These are phyloP conservation scores for Kryptolebias marmoratus DNA, from an alignment of 2,113 vertebrate species.

Conservation along the genomic window DNA sequence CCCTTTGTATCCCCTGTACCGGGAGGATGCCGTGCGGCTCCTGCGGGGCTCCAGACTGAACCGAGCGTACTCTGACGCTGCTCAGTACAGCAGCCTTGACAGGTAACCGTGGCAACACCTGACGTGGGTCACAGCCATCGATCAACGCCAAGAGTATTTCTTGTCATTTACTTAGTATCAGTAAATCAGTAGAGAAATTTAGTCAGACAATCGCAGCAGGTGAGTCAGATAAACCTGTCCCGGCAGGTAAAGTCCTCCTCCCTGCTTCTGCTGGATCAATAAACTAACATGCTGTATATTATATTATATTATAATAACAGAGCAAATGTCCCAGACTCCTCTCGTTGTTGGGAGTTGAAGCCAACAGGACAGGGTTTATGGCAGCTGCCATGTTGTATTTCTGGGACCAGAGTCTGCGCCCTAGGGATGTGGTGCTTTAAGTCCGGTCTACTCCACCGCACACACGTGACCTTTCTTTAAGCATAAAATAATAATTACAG, in stretches of 20 bases:
- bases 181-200: neutral
- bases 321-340: too few relatives aligned
- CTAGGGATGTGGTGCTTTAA: too few relatives aligned
- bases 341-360: too few relatives aligned
- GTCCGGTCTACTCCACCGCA: too few relatives aligned
- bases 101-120: constrained; percentile 69
- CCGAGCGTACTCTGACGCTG: constrained; percentile 81
- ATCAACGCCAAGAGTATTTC: neutral
- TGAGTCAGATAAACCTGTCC: neutral
- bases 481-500: too few relatives aligned
- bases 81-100: constrained; percentile 78
- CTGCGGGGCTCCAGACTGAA: constrained; percentile 84
- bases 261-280: neutral
- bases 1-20: constrained; percentile 85
- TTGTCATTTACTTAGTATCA: neutral
- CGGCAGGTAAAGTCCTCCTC: neutral
- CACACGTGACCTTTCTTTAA: too few relatives aligned
- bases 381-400: too few relatives aligned
- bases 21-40: constrained; percentile 88
- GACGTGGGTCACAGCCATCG: constrained; percentile 20
- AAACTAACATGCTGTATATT: neutral
- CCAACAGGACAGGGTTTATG: too few relatives aligned
- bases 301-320: too few relatives aligned
- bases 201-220: neutral
- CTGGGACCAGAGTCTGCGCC: too few relatives aligned